Conservation (phyloP, 1,140 invertebrate genomes). For the Polypedilum vanderplanki region DNA sequence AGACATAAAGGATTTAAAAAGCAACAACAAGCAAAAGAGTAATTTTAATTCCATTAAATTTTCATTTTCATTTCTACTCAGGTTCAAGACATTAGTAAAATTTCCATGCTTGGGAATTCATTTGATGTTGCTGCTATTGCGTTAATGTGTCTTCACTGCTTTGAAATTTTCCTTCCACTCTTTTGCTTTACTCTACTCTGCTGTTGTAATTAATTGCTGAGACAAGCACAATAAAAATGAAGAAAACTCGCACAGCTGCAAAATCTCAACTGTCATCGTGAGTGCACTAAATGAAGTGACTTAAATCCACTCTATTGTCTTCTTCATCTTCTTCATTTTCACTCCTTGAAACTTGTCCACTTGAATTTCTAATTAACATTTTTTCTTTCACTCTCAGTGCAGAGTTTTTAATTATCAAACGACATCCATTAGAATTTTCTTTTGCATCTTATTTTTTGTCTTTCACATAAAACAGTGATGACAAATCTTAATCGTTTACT, state of each 20-base stretch:
- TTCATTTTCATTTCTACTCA: constrained; percentile 3
- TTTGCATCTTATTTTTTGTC: neutral
- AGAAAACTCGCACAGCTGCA: neutral
- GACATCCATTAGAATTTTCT: constrained; percentile 5
- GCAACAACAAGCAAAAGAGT: no score
- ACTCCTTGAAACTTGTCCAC: neutral
- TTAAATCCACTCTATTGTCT: neutral
- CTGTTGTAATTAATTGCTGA: constrained; percentile 9
- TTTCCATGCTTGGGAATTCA: constrained; percentile 3
- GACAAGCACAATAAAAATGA: neutral
- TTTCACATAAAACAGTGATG: neutral
- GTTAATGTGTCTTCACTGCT: neutral
- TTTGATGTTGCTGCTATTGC: neutral
- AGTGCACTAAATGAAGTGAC: constrained; percentile 1
- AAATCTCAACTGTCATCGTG: neutral
- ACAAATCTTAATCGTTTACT: neutral
- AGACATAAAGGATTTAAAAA: no score
- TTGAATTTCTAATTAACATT: constrained; percentile 15
- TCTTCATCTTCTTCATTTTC: neutral
- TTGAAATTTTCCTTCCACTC: no score
- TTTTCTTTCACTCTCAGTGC: neutral
- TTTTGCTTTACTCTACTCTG: neutral
- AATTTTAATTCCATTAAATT: neutral
- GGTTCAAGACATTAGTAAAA: constrained; percentile 1
- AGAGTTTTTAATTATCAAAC: neutral